Evolutionary conservation across 2,888 invertebrate species (phyloP), one percentile per base, ranked within the genome.

Genomic region (Trimorus sp.): DNA sequence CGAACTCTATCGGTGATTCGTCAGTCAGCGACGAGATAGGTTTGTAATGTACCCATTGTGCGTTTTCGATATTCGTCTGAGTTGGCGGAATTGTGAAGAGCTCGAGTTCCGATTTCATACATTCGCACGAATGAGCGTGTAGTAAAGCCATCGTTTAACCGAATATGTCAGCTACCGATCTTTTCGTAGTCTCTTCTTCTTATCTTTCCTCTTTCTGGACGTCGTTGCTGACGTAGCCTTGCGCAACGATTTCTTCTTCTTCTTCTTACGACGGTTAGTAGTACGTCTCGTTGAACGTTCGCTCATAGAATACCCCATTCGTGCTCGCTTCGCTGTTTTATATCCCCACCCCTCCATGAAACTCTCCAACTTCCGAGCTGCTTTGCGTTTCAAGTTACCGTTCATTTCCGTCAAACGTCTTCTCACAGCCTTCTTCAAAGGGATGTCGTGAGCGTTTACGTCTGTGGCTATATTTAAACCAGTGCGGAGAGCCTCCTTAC

Each of bases 1-100:
- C 75, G 78, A 88, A 87, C 59, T 88, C 86, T 1, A 89, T 84
- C 0, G 83, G 85, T 12, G 84, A 60, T 51, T 85, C 81, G 40
- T 88, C 84, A 0, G 84, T 78, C 12, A 87, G 49, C 1, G 83
- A 84, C 3, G 85, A 84, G 7, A 87, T 63, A 0, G 85, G 84
- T 63, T 86, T 86, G 58, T 86, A 88, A 26, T 87, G 83, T 5
- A 87, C 65, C 81, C 82, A 86, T 7, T 84, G 63, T 0, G 82
- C 83, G 3, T 38, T 63, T 70, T 86, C 85, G 3, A 88, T 85
- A 9, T 82, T 74, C 0, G 83, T 84, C 65, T 86, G 85, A 9
- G 86, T 86, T 11, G 86, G 84, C n/a, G 87, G 86, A 54, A 88
- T 15, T 1, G 79, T 73, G 68, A 87, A 87, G 7, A 87, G 65